Evolutionary conservation across 2,888 invertebrate genomes (phyloP).

Genomic region (Ashinkailepas kermadecensis): DNA sequence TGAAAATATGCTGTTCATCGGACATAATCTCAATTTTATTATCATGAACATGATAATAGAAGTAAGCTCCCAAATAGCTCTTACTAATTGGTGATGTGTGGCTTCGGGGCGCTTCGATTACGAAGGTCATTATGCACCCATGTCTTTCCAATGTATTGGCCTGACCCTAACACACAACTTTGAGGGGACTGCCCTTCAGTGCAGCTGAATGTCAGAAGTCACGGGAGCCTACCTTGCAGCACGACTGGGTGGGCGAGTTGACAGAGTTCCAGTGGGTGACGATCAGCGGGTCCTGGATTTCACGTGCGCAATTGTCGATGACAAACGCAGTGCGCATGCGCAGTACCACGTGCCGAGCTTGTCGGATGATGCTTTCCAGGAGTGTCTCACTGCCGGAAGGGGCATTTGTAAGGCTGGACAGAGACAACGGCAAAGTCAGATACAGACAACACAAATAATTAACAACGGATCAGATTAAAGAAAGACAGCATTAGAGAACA

Average conservation of each 20-base stretch:
- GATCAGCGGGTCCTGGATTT: constrained; percentile 89
- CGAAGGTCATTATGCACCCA: no score
- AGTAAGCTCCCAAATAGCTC: no score
- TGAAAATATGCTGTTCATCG: no score
- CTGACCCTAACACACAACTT: no score
- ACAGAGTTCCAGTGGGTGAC: constrained; percentile 93
- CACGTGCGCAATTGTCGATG: constrained; percentile 82
- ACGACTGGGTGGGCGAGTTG: constrained; percentile 88
- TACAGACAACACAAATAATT: background rate
- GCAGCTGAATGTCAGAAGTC: no score
- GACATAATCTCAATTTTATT: no score
- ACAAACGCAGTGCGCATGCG: constrained; percentile 84
- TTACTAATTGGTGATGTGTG: no score
- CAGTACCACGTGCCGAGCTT: constrained; percentile 92
- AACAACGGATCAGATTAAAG: background rate
- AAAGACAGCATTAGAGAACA: background rate
- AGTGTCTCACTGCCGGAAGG: constrained; percentile 57
- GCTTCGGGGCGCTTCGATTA: no score
- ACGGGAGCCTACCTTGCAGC: constrained; percentile 71
- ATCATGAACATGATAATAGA: no score
- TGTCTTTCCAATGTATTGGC: no score
- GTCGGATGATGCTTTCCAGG: constrained; percentile 91
- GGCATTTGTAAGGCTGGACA: background rate
- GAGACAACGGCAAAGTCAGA: background rate
- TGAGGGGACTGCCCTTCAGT: no score